Percentiles rank a stretch among this genome's conserved stretches.
These are phyloP conservation scores for Nymphalis c-album DNA, from an alignment of 2,888 invertebrate genomes.

Conservation along the genomic window DNA sequence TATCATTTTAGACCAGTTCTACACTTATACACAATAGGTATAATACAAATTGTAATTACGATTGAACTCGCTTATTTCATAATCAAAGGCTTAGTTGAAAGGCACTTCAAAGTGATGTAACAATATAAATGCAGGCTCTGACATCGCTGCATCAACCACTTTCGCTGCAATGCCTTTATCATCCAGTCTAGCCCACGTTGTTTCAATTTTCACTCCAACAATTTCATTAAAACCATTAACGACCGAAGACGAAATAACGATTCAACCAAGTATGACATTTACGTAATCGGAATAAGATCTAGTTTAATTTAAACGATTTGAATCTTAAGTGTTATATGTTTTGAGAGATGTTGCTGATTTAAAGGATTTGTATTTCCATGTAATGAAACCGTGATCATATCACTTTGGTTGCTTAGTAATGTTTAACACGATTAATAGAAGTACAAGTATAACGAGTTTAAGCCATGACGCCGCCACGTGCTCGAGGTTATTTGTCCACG, in stretches of 20 bases:
- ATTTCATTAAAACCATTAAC: not conserved
- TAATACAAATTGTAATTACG: constrained; percentile 4
- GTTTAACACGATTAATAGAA: constrained; percentile 36
- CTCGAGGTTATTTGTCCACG: constrained; percentile 41
- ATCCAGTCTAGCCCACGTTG: constrained; percentile 15
- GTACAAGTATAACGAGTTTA: constrained; percentile 46
- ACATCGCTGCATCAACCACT: constrained; percentile 34
- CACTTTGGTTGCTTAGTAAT: constrained; percentile 20
- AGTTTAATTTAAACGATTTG: not conserved
- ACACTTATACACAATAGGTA: not conserved
- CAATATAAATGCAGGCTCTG: constrained; percentile 34
- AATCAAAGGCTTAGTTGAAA: constrained; percentile 42
- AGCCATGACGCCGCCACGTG: constrained; percentile 47
- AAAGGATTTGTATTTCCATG: constrained; percentile 33
- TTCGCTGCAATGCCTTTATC: constrained; percentile 30
- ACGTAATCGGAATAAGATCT: not conserved
- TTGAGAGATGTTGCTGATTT: not conserved
- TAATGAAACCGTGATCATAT: constrained; percentile 46
- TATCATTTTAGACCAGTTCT: not conserved
- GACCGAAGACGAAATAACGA: not conserved
- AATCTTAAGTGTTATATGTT: not conserved
- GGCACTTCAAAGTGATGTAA: constrained; percentile 36
- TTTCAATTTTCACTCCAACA: constrained; percentile 15
- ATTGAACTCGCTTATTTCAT: constrained; percentile 35
- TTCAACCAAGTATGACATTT: not conserved